Conservation (phyloP, 2,888 invertebrate genomes). For the Petrolisthes cinctipes region DNA sequence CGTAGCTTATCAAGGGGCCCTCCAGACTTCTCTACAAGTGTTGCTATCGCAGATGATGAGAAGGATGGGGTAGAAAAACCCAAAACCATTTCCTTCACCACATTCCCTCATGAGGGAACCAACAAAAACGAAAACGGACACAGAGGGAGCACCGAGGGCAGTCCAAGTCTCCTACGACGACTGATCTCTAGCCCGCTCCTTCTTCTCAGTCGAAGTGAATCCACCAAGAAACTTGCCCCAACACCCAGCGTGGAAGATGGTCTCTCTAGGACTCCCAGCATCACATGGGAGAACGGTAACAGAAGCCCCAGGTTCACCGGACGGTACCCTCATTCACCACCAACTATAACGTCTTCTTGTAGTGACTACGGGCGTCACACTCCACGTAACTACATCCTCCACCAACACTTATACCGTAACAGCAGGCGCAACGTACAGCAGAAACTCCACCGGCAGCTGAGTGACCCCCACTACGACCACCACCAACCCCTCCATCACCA, state of each 20-base stretch:
- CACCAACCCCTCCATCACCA: conserved; percentile 6
- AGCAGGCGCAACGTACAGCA: conserved; percentile 50
- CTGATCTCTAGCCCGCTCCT: conserved; percentile 31
- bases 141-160: background rate
- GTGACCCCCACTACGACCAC: conserved; percentile 34
- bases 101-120: background rate
- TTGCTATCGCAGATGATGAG: background rate
- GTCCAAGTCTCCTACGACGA: conserved; percentile 27
- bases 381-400: conserved; percentile 28
- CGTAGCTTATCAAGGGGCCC: conserved; percentile 42
- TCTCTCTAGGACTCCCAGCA: background rate
- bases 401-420: conserved; percentile 52
- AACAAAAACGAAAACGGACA: background rate
- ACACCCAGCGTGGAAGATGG: background rate
- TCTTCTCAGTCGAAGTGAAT: conserved; percentile 26
- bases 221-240: conserved; percentile 10
- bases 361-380: conserved; percentile 6
- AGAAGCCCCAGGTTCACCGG: background rate
- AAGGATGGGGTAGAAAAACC: background rate
- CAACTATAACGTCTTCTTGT: background rate
- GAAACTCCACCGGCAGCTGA: conserved; percentile 47
- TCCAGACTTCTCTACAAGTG: background rate
- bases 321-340: conserved; percentile 15
- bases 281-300: background rate
- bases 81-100: conserved; percentile 19